Base-by-base conservation (phyloP, 2,888 invertebrate species). In the Rhimphoctona megacephalus region DNA sequence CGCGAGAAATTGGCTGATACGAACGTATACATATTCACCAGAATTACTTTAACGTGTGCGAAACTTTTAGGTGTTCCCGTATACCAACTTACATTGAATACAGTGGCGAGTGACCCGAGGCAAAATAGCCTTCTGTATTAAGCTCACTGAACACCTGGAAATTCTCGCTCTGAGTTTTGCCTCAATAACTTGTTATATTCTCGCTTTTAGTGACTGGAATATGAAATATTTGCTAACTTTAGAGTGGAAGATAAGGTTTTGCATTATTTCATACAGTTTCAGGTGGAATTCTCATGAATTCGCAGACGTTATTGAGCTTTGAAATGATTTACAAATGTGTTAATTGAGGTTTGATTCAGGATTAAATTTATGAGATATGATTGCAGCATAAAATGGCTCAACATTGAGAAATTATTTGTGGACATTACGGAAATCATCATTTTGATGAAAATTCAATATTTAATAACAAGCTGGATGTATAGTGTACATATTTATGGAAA, bases 401-500 rank as follows among this genome's bases (percentile, higher is more conserved):
- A 25, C 25, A 57, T 5, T 54, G 14, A 14, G 14, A 5, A 72
- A 33, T 52, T 52, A 33, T 74, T 77, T 64, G 6, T n/a, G 17
- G 43, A 57, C n/a, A 30, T 14, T 57, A 25, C 25, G 43, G 36
- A 70, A 79, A 79, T 79, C 19, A 69, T 79, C 7, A 43, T n/a
- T 57, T 25, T 25, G 79, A 70, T 70, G 25, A 64, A 36, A 81
- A 64, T 81, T 81, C 36, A 70, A 72, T 25, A 67, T 69, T 33
- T 43, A 33, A 57, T 57, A 33, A 74, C 66, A 54, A 73, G 74
- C 66, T 39, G 25, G n/a, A 39, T 54, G 14, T 22, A 46, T 25
- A 43, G 22, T 43, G 61, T 39, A 54, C 7, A 57, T 57, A 69
- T 14, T 57, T 33, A 22, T 19, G 66, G 19, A 54, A n/a, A 22